phyloP scores from a whole-genome alignment of 2,113 vertebrate species.

The Podilymbus podiceps region DNA sequence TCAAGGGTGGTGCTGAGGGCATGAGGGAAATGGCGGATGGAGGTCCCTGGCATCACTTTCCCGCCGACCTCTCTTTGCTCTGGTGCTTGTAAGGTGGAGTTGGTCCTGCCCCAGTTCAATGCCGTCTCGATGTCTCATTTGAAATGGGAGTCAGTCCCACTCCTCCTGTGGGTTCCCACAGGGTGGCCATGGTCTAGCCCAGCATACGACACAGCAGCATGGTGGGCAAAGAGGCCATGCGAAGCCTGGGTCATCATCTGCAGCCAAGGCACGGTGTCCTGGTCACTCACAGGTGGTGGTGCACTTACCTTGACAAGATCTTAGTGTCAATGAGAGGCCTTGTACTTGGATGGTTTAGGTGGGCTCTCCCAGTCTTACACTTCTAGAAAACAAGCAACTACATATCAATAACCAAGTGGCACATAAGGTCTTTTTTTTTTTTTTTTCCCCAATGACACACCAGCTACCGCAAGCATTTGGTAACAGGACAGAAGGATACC shows the following conservation, averaged over 20 bases:
- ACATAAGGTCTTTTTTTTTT: neutral
- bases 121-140: fast-evolving
- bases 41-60: fast-evolving
- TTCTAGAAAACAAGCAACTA: neutral
- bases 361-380: neutral
- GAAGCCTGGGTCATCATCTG: too few relatives aligned
- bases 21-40: neutral
- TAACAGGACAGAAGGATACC: neutral
- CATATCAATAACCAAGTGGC: neutral
- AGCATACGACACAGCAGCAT: neutral
- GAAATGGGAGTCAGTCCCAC: neutral
- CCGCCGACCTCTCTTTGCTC: neutral
- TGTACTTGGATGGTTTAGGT: neutral
- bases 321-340: neutral
- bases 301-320: neutral
- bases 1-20: neutral
- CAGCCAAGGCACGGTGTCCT: neutral
- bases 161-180: fast-evolving
- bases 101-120: fast-evolving
- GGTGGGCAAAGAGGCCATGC: neutral
- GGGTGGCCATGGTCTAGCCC: fast-evolving
- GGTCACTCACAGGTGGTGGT: neutral
- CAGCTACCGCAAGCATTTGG: neutral
- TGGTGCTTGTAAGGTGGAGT: neutral
- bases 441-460: neutral